These are phyloP conservation scores for Thrips palmi DNA, from an alignment of 1,140 invertebrate species.

Conservation along the genomic window DNA sequence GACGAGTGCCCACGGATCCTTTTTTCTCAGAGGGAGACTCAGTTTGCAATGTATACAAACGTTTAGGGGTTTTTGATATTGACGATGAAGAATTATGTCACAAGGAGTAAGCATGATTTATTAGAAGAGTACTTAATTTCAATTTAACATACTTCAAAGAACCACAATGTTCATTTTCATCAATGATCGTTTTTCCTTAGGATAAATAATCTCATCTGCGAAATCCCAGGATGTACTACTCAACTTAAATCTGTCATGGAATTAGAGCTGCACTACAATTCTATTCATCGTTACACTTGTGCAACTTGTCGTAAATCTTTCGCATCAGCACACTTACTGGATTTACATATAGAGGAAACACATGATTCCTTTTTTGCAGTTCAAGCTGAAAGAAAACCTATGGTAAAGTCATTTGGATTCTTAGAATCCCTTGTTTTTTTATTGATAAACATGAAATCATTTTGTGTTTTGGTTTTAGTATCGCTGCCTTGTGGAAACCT, in stretches of 20 bases:
- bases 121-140: constrained; percentile 3
- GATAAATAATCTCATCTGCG: constrained; percentile 24
- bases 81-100: constrained; percentile 27
- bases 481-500: constrained; percentile 43
- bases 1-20: constrained; percentile 21
- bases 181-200: constrained; percentile 19
- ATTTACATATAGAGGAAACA: constrained; percentile 44
- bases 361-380: constrained; percentile 51
- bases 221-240: constrained; percentile 21
- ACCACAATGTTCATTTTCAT: neutral
- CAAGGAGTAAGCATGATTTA: constrained; percentile 13
- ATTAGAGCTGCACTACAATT: constrained; percentile 30
- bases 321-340: constrained; percentile 41
- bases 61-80: constrained; percentile 22
- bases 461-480: constrained; percentile 29
- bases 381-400: constrained; percentile 34
- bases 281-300: constrained; percentile 27
- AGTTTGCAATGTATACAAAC: constrained; percentile 21
- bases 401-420: constrained; percentile 26
- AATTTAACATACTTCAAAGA: neutral
- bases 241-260: constrained; percentile 24
- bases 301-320: constrained; percentile 33
- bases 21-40: constrained; percentile 23
- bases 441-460: constrained; percentile 7
- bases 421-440: constrained; percentile 9